These are phyloP conservation scores for Hypotaenidia okinawae DNA, from an alignment of 2,797 vertebrate genomes.

Conservation along the genomic window DNA sequence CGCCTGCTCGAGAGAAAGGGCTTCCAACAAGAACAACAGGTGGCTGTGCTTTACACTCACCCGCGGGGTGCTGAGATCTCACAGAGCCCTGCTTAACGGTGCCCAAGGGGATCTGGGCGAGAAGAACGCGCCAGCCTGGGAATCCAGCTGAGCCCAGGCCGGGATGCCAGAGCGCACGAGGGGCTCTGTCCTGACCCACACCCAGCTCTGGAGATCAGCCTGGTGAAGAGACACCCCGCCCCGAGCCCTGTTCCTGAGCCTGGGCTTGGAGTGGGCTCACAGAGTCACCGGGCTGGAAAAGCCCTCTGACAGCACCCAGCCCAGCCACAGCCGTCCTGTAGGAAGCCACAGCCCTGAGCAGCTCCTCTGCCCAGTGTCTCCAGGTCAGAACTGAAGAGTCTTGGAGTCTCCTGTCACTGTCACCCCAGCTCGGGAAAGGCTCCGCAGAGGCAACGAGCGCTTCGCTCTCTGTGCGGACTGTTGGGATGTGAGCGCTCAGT, in stretches of 20 bases:
- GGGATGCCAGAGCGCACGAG: fast-evolving
- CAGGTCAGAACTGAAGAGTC: not conserved
- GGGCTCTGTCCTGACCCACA: not conserved
- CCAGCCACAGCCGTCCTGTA: too few relatives aligned
- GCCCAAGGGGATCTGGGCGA: not conserved
- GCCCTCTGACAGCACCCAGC: too few relatives aligned
- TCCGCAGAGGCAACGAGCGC: not conserved
- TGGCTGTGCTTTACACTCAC: not conserved
- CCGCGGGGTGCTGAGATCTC: not conserved
- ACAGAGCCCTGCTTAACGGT: not conserved
- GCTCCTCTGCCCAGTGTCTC: too few relatives aligned
- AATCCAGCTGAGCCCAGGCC: not conserved
- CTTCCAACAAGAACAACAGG: too few relatives aligned
- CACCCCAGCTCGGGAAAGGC: not conserved
- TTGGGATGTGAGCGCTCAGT: not conserved
- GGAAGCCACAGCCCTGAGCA: too few relatives aligned
- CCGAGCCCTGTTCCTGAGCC: too few relatives aligned
- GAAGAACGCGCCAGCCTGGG: not conserved
- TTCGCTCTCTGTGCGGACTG: not conserved
- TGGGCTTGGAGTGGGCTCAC: too few relatives aligned
- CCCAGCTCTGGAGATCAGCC: not conserved
- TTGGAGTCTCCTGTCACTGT: not conserved
- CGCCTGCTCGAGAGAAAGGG: not conserved
- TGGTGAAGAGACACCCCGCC: not conserved
- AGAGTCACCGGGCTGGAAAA: too few relatives aligned